phyloP scores from a whole-genome alignment of 2,113 vertebrate species.

The Pteruthius melanotis region DNA sequence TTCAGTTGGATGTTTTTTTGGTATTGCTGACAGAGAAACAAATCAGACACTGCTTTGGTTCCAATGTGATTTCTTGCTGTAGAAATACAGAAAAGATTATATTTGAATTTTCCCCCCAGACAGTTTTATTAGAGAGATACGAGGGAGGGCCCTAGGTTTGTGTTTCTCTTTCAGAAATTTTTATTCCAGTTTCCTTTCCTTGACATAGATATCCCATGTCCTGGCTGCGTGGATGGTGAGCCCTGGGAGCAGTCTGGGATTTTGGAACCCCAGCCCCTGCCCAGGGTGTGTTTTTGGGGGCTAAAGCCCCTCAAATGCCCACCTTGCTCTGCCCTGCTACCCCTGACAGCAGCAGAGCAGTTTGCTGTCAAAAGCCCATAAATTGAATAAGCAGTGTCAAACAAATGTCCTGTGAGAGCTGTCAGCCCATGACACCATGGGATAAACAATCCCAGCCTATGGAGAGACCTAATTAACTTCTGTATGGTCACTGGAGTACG shows the following conservation, averaged over 20 bases:
- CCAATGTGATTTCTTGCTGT: background rate
- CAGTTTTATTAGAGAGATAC: background rate
- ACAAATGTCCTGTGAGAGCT: background rate
- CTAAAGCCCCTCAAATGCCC: background rate
- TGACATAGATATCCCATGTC: accelerated
- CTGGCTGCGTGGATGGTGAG: background rate
- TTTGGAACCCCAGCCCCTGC: background rate
- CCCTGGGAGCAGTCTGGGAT: background rate
- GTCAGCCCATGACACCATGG: background rate
- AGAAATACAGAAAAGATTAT: background rate
- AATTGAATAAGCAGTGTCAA: background rate
- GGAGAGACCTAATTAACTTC: background rate
- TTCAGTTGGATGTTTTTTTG: background rate
- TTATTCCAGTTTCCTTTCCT: background rate
- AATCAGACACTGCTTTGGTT: background rate
- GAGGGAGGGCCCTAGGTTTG: background rate
- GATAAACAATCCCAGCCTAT: background rate
- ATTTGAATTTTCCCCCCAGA: background rate
- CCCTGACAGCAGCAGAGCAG: background rate
- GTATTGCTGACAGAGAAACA: background rate
- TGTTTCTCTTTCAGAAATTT: background rate
- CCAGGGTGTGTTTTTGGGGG: background rate
- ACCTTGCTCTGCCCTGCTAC: background rate
- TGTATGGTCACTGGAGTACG: background rate
- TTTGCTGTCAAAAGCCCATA: background rate